Base-by-base conservation (phyloP, 2,888 invertebrate genomes). In the Cerceris rybyensis region DNA sequence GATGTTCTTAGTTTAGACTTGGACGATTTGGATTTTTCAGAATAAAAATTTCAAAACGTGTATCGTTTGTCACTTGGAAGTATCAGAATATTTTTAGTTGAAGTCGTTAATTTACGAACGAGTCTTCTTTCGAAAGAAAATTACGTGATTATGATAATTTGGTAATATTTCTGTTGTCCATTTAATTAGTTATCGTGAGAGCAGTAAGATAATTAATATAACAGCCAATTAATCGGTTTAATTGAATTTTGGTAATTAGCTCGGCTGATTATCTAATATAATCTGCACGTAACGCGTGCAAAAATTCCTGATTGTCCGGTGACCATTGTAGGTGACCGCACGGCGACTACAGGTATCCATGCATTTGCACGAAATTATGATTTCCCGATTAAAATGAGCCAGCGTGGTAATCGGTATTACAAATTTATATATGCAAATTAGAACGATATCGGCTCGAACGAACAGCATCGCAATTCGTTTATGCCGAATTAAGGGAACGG, bases 391-490 rank as follows among this genome's bases (percentile, higher is more conserved):
- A 71, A 85, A 84, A 75, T 64, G 78, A 67, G 55, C 70, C 60
- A 50, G 16, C 69, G 63, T 41, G 43, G 74, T 72, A 76, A 70
- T 75, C 70, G 64, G 73, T 73, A 81, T 85, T 77, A 67, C 78
- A 70, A 72, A 85, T 83, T 74, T 78, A 78, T 85, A 66, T 81
- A 85, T 84, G 85, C 69, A 85, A 84, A 86, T 80, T 71, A 82
- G 67, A 65, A 69, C 58, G 58, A 59, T 84, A 84, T 84, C 72
- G 75, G 61, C 42, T 68, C 54, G 58, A 67, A 63, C 68, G 77
- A 68, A 52, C 63, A 75, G 69, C 70, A 68, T 69, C 64, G 66
- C 69, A 69, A 85, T 78, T 82, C 80, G 72, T 78, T 75, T 43
- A 73, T 64, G 69, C 59, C 60, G 73, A 81, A 83, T 83, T 83